Evolutionary conservation across 2,888 invertebrate genomes (phyloP).

Genomic region (Nephrotoma guestfalica): DNA sequence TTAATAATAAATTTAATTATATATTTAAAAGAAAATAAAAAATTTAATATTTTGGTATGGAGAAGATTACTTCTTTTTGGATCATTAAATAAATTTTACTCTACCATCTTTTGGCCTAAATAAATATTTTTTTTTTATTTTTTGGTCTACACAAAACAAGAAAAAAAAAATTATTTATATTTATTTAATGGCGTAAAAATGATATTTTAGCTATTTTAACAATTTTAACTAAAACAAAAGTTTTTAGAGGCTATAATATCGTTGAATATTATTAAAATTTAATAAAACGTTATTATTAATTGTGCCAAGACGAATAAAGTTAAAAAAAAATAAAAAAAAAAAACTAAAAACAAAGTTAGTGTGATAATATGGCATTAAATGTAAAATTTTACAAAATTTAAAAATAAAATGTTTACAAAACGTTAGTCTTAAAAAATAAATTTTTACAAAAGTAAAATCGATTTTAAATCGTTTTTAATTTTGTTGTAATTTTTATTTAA

Average conservation of each 20-base stretch:
- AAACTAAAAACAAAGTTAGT: conserved; percentile 23
- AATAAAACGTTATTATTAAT: conserved; percentile 14
- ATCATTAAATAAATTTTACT: background rate
- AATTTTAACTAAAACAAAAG: background rate
- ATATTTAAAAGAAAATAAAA: conserved; percentile 13
- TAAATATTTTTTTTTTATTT: background rate
- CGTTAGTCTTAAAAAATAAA: background rate
- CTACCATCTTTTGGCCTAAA: background rate
- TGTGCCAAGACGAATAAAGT: conserved; percentile 29
- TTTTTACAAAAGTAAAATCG: background rate
- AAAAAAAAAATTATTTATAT: conserved; percentile 8
- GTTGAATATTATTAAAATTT: conserved; percentile 2
- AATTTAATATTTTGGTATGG: background rate
- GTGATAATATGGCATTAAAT: conserved; percentile 24
- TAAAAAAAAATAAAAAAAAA: conserved; percentile 15
- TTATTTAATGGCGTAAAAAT: background rate
- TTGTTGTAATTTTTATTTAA: background rate
- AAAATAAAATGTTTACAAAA: conserved; percentile 5
- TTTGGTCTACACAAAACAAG: conserved; percentile 13
- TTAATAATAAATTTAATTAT: conserved; percentile 19
- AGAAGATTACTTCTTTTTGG: background rate
- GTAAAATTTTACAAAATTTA: conserved; percentile 7
- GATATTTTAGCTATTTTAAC: background rate
- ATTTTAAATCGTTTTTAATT: conserved; percentile 1
- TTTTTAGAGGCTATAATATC: conserved; percentile 6